phyloP scores from a whole-genome alignment of 2,888 invertebrate genomes.

The Stramonita haemastoma region DNA sequence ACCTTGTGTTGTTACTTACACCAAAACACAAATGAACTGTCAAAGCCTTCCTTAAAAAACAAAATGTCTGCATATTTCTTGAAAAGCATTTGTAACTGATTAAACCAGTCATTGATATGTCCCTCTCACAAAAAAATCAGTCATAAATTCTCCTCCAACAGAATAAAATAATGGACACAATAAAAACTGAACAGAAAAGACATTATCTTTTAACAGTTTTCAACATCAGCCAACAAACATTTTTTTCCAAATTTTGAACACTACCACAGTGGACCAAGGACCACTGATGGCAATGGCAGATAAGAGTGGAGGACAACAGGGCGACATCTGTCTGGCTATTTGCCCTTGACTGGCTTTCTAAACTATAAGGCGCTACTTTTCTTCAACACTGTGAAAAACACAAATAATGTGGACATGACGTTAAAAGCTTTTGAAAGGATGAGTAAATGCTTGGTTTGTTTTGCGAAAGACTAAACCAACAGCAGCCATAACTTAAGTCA shows the following conservation, averaged over 20 bases:
- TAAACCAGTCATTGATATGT: too few relatives aligned
- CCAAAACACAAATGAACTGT: too few relatives aligned
- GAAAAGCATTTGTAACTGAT: too few relatives aligned
- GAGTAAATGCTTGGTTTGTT: not conserved
- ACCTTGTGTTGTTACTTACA: too few relatives aligned
- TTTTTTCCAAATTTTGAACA: not conserved
- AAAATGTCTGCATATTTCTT: too few relatives aligned
- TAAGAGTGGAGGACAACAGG: not conserved
- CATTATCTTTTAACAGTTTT: not conserved
- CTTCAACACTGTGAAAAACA: slow-evolving; percentile 5
- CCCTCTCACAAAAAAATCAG: too few relatives aligned
- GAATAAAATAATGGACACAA: too few relatives aligned
- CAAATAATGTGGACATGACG: not conserved
- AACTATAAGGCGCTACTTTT: not conserved
- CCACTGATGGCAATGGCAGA: not conserved
- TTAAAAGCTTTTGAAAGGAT: slow-evolving; percentile 4
- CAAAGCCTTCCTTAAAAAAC: too few relatives aligned
- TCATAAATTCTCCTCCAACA: too few relatives aligned
- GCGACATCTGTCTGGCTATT: not conserved
- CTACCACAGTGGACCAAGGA: not conserved
- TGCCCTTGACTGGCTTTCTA: not conserved
- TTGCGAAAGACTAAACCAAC: not conserved
- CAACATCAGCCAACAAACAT: not conserved
- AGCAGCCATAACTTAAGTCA: not conserved
- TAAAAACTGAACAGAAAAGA: too few relatives aligned